A percentile compares a stretch with the other conserved stretches of the same genome.
Evolutionary conservation across 2,797 vertebrate species (phyloP).

Genomic region (Uromys caudimaculatus): DNA sequence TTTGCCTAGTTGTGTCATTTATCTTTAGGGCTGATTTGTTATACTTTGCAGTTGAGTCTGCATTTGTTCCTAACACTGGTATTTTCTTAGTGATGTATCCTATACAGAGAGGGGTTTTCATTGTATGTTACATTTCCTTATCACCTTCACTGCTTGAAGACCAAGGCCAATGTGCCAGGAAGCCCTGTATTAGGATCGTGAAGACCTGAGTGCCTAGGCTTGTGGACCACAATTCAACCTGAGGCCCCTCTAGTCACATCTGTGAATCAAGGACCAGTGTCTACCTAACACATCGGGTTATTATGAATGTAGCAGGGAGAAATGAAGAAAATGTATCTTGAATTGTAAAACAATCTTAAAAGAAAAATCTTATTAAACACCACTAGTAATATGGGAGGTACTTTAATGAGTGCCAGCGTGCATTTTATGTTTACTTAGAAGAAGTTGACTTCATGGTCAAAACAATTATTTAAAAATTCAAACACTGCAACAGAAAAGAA

Average conservation of each 20-base stretch:
- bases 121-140: neutral
- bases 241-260: neutral
- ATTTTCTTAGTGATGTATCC: conserved; percentile 8
- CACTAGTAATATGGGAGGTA: neutral
- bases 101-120: neutral
- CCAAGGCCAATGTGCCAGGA: neutral
- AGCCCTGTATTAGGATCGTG: neutral
- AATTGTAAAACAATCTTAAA: neutral
- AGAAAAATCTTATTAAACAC: neutral
- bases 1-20: conserved; percentile 58
- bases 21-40: conserved; percentile 36
- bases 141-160: neutral
- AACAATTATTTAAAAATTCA: neutral
- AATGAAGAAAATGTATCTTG: neutral
- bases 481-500: conserved; percentile 35
- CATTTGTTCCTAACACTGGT: neutral
- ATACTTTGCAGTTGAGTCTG: neutral
- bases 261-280: neutral
- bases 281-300: too few relatives aligned
- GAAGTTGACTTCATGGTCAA: neutral
- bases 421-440: conserved; percentile 1
- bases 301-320: neutral
- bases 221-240: neutral
- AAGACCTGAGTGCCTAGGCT: neutral
- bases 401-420: neutral